These are phyloP conservation scores for Micronycteris hirsuta DNA, from an alignment of 2,113 vertebrate species.

Conservation along the genomic window DNA sequence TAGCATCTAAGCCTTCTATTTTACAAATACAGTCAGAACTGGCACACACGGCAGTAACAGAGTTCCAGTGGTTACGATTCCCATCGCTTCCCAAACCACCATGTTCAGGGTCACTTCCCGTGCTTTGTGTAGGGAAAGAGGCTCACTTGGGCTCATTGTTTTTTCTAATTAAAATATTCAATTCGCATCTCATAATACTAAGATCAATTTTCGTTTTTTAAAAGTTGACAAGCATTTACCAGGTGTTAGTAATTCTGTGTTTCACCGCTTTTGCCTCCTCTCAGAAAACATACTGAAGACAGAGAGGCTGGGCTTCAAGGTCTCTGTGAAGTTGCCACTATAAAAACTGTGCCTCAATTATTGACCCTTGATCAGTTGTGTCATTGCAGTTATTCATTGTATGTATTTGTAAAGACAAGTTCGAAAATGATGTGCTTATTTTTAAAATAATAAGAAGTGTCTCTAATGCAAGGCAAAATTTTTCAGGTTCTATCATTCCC, in stretches of 20 bases:
- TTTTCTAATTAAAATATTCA: background rate
- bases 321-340: background rate
- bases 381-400: background rate
- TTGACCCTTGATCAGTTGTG: background rate
- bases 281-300: constrained; percentile 60
- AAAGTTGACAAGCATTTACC: background rate
- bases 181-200: constrained; percentile 7
- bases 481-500: background rate
- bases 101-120: background rate
- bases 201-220: background rate
- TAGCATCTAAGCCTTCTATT: background rate
- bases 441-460: background rate
- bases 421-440: background rate
- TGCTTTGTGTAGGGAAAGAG: background rate
- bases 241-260: background rate
- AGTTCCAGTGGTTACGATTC: background rate
- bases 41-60: background rate
- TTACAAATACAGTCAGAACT: background rate
- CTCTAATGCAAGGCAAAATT: background rate
- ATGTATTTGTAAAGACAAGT: constrained; percentile 25
- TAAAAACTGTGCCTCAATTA: background rate
- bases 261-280: background rate
- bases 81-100: background rate
- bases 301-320: constrained; percentile 69
- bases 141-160: background rate